These are phyloP conservation scores for Monopterus albus DNA, from an alignment of 2,113 vertebrate genomes.

Conservation along the genomic window DNA sequence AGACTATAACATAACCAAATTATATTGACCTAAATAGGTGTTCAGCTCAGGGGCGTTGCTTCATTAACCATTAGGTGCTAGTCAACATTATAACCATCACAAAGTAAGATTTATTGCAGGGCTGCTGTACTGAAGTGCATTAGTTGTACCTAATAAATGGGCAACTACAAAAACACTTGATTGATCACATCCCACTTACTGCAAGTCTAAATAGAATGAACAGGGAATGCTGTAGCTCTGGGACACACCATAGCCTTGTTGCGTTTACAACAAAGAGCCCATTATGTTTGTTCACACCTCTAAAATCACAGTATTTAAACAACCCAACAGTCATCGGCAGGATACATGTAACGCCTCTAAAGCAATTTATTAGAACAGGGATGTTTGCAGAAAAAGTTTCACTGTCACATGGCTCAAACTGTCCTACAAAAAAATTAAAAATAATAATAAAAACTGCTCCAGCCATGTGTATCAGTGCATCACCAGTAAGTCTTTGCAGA, in stretches of 20 bases:
- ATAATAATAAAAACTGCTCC: conserved; percentile 66
- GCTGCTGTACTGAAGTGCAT: neutral
- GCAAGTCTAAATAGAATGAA: neutral
- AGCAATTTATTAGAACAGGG: conserved; percentile 85
- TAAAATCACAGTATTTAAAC: conserved; percentile 71
- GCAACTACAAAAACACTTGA: neutral
- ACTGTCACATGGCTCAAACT: conserved; percentile 76
- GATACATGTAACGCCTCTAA: conserved; percentile 81
- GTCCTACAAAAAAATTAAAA: conserved; percentile 70
- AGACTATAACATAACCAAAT: too few relatives aligned
- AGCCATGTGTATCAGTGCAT: conserved; percentile 70
- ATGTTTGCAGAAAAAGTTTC: conserved; percentile 80
- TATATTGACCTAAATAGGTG: too few relatives aligned
- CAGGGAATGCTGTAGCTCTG: neutral
- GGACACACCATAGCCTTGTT: neutral
- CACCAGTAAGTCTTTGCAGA: conserved; percentile 64
- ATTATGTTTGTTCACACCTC: conserved; percentile 45
- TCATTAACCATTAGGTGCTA: too few relatives aligned
- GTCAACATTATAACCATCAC: too few relatives aligned
- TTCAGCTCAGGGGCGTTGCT: too few relatives aligned
- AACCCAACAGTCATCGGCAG: conserved; percentile 62
- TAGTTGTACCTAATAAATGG: neutral
- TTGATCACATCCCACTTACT: neutral
- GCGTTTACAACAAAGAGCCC: conserved; percentile 36
- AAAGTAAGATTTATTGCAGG: neutral